Evolutionary conservation across 2,113 vertebrate genomes (phyloP).

Genomic region (Solenodon paradoxus): DNA sequence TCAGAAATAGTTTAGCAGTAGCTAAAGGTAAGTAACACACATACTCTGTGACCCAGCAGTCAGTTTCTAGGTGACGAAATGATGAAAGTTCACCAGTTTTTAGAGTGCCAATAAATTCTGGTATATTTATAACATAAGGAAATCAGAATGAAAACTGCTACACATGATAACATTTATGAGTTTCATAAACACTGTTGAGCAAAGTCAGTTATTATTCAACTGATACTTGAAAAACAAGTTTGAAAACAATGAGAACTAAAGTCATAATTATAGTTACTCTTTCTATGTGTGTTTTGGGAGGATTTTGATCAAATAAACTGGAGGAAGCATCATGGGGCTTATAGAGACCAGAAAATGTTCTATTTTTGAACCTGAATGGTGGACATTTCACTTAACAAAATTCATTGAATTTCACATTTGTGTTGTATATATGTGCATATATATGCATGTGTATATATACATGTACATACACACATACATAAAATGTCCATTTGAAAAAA

Average conservation of each 20-base stretch:
- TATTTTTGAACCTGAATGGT: not conserved
- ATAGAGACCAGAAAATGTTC: not conserved
- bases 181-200: not conserved
- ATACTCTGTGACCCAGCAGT: not conserved
- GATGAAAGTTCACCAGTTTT: not conserved
- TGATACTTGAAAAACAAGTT: not conserved
- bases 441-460: not conserved
- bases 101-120: not conserved
- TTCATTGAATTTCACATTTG: no score
- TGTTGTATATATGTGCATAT: not conserved
- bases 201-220: not conserved
- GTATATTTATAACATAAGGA: not conserved
- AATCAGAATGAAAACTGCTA: not conserved
- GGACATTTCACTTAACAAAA: no score
- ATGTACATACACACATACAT: no score
- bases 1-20: not conserved
- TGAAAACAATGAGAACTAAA: not conserved
- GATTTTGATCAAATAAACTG: not conserved
- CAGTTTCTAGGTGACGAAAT: not conserved
- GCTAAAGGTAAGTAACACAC: not conserved
- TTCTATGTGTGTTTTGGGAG: accelerated
- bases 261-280: not conserved
- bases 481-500: not conserved
- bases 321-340: not conserved
- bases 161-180: not conserved